These are phyloP conservation scores for Lycia hirtaria DNA, from an alignment of 2,888 invertebrate genomes.

Conservation along the genomic window DNA sequence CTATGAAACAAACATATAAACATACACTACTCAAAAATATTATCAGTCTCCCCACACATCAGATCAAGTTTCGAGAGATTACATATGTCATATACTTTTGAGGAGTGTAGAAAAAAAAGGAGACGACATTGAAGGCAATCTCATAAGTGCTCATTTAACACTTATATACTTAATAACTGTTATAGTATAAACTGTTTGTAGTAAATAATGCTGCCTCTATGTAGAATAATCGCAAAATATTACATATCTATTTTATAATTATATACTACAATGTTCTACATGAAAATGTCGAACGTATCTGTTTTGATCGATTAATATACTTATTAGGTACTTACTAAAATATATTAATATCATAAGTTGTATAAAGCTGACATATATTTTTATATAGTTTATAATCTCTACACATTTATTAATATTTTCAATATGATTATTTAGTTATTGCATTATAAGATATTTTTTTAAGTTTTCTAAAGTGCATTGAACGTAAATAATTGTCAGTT, in stretches of 20 bases:
- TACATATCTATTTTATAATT: conserved; percentile 64
- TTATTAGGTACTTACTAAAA: conserved; percentile 33
- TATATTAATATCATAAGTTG: conserved; percentile 43
- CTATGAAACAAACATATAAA: conserved; percentile 26
- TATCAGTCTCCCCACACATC: conserved; percentile 54
- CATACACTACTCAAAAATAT: conserved; percentile 53
- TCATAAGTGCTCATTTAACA: conserved; percentile 60
- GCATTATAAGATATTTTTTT: neutral
- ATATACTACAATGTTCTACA: conserved; percentile 62
- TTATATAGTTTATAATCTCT: conserved; percentile 12
- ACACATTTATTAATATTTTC: conserved; percentile 16
- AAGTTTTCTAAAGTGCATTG: conserved; percentile 17
- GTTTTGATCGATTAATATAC: neutral
- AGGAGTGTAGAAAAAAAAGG: conserved; percentile 31
- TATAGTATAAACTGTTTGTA: conserved; percentile 56
- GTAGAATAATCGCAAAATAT: conserved; percentile 82
- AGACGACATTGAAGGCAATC: conserved; percentile 36
- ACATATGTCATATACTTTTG: conserved; percentile 43
- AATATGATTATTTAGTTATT: conserved; percentile 1
- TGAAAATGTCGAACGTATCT: conserved; percentile 50
- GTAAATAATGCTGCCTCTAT: conserved; percentile 81
- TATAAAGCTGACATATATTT: conserved; percentile 25
- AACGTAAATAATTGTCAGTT: conserved; percentile 23
- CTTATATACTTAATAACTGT: conserved; percentile 55
- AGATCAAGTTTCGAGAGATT: conserved; percentile 58